Evolutionary conservation across 2,113 vertebrate species (phyloP).

Genomic region (Orycteropus afer): DNA sequence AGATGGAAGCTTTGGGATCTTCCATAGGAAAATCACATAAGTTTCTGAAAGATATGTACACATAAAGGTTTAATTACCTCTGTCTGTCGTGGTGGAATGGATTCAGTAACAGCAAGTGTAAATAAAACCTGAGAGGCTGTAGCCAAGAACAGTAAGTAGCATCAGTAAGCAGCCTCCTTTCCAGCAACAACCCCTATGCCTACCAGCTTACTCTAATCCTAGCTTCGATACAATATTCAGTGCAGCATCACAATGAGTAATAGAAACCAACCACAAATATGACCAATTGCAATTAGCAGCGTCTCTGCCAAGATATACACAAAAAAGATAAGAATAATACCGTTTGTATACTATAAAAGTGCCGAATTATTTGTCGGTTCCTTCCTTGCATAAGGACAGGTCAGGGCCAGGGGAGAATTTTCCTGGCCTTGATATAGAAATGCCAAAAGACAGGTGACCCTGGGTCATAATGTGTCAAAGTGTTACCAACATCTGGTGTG

Average conservation of each 20-base stretch:
- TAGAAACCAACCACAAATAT: neutral
- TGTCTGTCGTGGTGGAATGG: neutral
- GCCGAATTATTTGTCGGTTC: slow-evolving; percentile 49
- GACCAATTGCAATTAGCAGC: neutral
- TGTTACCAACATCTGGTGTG: slow-evolving; percentile 42
- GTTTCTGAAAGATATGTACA: neutral
- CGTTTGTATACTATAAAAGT: slow-evolving; percentile 49
- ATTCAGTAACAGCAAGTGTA: neutral
- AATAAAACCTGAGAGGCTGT: neutral
- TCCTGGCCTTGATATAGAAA: neutral
- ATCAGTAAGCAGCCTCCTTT: neutral
- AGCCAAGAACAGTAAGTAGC: too few relatives aligned
- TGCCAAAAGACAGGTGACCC: slow-evolving; percentile 16
- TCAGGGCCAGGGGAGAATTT: slow-evolving; percentile 38
- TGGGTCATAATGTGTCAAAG: neutral
- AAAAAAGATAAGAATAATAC: slow-evolving; percentile 47
- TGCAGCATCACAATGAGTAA: neutral
- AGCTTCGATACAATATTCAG: neutral
- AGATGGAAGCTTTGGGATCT: neutral
- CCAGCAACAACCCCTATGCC: neutral
- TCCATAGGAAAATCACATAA: neutral
- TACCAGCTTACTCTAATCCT: too few relatives aligned
- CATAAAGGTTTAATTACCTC: neutral
- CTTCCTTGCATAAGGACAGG: slow-evolving; percentile 60
- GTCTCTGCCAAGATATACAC: slow-evolving; percentile 57